Percentiles rank a stretch among this genome's conserved stretches.
These are phyloP conservation scores for Euphydryas editha DNA, from an alignment of 2,888 invertebrate genomes.

Conservation along the genomic window DNA sequence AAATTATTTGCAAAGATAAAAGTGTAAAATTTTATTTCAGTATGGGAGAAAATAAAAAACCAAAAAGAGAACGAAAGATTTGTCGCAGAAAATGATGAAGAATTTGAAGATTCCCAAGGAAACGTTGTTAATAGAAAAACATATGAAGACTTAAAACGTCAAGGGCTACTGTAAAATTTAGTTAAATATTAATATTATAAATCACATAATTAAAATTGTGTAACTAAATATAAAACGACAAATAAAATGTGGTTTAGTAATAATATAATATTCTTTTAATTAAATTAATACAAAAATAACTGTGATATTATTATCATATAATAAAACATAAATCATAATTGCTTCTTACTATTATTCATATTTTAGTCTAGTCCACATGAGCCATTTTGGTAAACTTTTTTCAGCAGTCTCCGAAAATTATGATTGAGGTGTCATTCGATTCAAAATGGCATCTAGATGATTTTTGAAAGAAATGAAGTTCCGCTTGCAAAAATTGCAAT, in stretches of 20 bases:
- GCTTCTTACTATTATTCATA: too few species aligned
- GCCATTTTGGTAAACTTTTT: too few species aligned
- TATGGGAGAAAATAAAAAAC: conserved; percentile 98
- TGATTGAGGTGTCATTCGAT: too few species aligned
- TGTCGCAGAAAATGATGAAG: conserved; percentile 98
- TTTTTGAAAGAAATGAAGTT: too few species aligned
- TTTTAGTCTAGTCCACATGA: too few species aligned
- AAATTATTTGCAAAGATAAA: too few species aligned
- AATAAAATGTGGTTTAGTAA: not conserved
- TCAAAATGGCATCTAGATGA: too few species aligned
- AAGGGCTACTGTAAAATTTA: conserved; percentile 92
- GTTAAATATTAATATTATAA: conserved; percentile 4
- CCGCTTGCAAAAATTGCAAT: too few species aligned
- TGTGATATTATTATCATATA: too few species aligned
- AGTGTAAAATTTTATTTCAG: conserved; percentile 70
- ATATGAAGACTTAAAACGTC: conserved; percentile 98
- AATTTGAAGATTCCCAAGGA: conserved; percentile 98
- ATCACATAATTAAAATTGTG: not conserved
- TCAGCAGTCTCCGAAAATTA: too few species aligned
- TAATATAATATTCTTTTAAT: not conserved
- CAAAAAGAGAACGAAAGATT: conserved; percentile 98
- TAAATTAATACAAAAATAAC: too few species aligned
- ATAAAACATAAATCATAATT: too few species aligned
- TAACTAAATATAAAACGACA: not conserved
- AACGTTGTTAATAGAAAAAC: conserved; percentile 99